Base-by-base conservation (phyloP, 2,797 vertebrate genomes). In the Lophotriccus pileatus region DNA sequence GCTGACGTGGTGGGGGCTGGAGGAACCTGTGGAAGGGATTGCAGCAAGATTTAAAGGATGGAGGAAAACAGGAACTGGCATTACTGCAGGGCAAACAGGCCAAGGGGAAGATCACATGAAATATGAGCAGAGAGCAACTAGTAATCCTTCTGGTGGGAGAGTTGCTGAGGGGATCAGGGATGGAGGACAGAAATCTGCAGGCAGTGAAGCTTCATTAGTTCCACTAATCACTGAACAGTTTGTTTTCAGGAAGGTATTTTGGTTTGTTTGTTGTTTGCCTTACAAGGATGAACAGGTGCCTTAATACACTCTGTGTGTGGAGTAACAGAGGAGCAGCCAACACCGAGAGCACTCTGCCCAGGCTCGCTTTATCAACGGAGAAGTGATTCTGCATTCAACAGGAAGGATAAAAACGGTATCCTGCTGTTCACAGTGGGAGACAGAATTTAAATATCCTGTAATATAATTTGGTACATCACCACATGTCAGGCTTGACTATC, bases 371-470 rank as follows among this genome's bases (percentile, higher is more conserved):
- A 88, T 92, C 96, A 96, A 95, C 49, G 87, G 82, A 90, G 89
- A 95, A 95, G 95, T 92, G 90, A 94, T 91, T 96, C 82, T 95
- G 83, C 91, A 96, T 96, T 96, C 96, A 97, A 78, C 84, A 93
- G 92, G 89, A 95, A 94, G 95, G 92, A 95, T 95, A 96, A 97
- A 97, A 96, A 96, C 5, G 88, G 87, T 96, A 94, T 93, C 95
- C 93, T 94, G 96, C 96, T 97, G 97, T 85, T 97, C 95, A 93
- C 96, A 96, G 96, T 87, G 87, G 96, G 96, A 97, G 85, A 91
- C 82, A 93, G 95, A 93, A 97, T 96, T 94, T 97, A 97, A 97
- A 97, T 95, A 97, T 95, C 85, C 93, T 88, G 87, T 96, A 95
- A 96, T 93, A 95, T 96, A 96, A 97, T 97, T 96, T 95, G 89